Base-by-base conservation (phyloP, 1,140 invertebrate species). In the Sitobion miscanthi region DNA sequence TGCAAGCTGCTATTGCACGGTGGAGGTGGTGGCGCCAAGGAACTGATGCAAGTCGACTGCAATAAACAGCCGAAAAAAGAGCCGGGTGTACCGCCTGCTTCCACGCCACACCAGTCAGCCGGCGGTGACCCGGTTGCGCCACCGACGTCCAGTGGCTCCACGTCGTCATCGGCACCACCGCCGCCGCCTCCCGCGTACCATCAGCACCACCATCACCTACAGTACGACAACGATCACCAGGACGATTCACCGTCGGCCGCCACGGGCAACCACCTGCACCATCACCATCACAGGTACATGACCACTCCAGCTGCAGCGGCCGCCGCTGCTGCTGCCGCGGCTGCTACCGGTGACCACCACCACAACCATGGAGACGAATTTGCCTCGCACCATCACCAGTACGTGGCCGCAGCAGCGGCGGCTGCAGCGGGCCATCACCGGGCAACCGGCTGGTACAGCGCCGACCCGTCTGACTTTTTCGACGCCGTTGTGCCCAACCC, bases 41-140 rank as follows among this genome's bases (percentile, higher is more conserved):
- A 94, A 20, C 94, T 94, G 54, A 42, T 62, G 69, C 94, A 94
- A 38, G 87, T 91, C 6, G 94, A 94, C 54, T 94, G 94, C 82
- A 94, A 45, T 25, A 90, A 90, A 6, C 89, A 94, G 82, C 94
- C 94, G 54, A 94, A 94, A 93, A 93, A 94, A 23, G 94, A 94
- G 69, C 94, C 94, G 20, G 93, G 93, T 20, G 85, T 94, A 35
- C 86, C 52, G 54, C 54, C 35, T 11, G 38, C 42, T 11, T 90
- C 88, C 35, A 11, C 49, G 2, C 23, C 57, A 2, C 54, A 62
- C 1, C 89, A 62, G 54, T 21, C 89, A 25, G 1, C 54, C 38
- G 54, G 54, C 20, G 52, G 49, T 23, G 87, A 57, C n/a, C 87
- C 17, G 88, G 38, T 38, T 25, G 38, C 89, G 7, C 88, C 49